phyloP scores from a whole-genome alignment of 2,888 invertebrate genomes.

The Zaprionus obscuricornis region DNA sequence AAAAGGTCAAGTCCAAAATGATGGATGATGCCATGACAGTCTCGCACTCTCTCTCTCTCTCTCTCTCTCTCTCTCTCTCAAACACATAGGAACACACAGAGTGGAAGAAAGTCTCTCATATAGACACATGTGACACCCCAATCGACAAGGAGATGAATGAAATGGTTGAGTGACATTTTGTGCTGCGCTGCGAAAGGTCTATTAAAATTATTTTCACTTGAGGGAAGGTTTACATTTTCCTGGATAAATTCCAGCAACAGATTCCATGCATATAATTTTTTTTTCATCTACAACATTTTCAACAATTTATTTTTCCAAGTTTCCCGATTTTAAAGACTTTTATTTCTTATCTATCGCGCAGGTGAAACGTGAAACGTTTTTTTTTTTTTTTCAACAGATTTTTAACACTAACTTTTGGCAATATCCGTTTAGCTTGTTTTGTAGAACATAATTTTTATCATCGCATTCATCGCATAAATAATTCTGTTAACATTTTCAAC shows the following conservation, averaged over 20 bases:
- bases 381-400: no score
- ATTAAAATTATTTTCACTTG: slow-evolving; percentile 50
- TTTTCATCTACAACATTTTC: neutral
- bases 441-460: slow-evolving; percentile 65
- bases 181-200: slow-evolving; percentile 40
- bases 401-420: slow-evolving; percentile 60
- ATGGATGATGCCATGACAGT: slow-evolving; percentile 82
- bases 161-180: slow-evolving; percentile 72
- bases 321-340: no score
- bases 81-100: slow-evolving; percentile 30
- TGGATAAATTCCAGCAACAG: slow-evolving; percentile 30
- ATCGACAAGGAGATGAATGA: slow-evolving; percentile 59
- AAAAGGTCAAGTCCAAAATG: slow-evolving; percentile 84
- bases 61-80: slow-evolving; percentile 30
- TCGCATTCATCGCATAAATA: slow-evolving; percentile 74
- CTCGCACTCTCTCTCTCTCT: slow-evolving; percentile 55
- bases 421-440: slow-evolving; percentile 56
- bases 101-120: no score
- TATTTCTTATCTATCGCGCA: slow-evolving; percentile 59
- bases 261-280: neutral
- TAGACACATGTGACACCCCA: slow-evolving; percentile 44
- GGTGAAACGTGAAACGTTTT: slow-evolving; percentile 50
- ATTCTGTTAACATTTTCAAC: slow-evolving; percentile 77
- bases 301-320: no score
- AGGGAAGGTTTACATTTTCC: slow-evolving; percentile 22